Base-by-base conservation (phyloP, 2,888 invertebrate genomes). In the Parnassius smintheus region DNA sequence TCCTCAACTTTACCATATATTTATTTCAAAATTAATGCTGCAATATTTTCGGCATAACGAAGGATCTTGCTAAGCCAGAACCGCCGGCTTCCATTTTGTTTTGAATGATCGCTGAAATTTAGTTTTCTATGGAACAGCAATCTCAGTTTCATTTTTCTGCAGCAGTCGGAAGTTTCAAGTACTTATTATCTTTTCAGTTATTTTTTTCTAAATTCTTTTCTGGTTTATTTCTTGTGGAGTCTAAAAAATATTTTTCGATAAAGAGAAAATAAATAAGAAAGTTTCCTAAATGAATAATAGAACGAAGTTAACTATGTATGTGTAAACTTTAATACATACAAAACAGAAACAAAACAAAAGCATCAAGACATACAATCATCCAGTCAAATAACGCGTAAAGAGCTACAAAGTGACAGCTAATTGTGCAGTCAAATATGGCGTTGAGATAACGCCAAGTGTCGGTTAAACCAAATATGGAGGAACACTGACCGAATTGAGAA, bases 391-490 rank as follows among this genome's bases (percentile, higher is more conserved):
- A 72, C 76, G 76, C 78, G 85, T 82, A 83, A 86, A 84, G 82
- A 79, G 78, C 80, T 82, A 75, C 69, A 73, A 70, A 73, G 82
- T 82, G 86, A 86, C 85, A 83, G 82, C 80, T 87, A 87, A 88
- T 88, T 86, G 85, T 79, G 72, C 73, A 73, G 75, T 80, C 87
- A 76, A 82, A 88, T 81, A 88, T 77, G 89, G 89, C 68, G 72
- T 73, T 71, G 72, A 83, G 84, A 88, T 88, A 83, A 83, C 78
- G 81, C 78, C 75, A 74, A 81, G 81, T 80, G 85, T 76, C 77
- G 76, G 71, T 64, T 62, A 71, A 59, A 57, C 80, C 85, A 77
- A 81, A 82, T 87, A 85, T 78, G 81, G 83, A 72, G 71, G 70
- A 72, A 61, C 49, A 49, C 53, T 50, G 74, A 71, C 81, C 75